Evolutionary conservation across 2,113 vertebrate species (phyloP).

Genomic region (Embiotoca jacksoni): DNA sequence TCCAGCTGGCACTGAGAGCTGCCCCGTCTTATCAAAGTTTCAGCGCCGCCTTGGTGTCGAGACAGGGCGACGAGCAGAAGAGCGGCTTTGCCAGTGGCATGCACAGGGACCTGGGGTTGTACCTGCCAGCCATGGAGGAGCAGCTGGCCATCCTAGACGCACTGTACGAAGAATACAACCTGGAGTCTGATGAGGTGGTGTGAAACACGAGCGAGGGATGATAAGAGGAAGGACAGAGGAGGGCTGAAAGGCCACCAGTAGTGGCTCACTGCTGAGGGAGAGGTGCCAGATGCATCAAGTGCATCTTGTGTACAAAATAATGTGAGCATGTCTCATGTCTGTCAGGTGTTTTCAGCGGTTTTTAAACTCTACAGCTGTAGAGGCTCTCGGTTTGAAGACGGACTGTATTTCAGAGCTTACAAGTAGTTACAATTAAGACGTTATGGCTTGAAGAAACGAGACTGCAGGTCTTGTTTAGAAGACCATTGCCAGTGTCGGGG

Average conservation of each 20-base stretch:
- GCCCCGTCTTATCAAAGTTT: slow-evolving; percentile 94
- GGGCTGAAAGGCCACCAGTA: not conserved
- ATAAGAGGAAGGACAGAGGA: not conserved
- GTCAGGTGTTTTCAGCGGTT: slow-evolving; percentile 36
- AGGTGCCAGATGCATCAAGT: slow-evolving; percentile 21
- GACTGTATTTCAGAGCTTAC: slow-evolving; percentile 34
- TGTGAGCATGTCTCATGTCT: slow-evolving; percentile 34
- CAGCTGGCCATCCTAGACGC: slow-evolving; percentile 93
- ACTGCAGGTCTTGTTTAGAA: slow-evolving; percentile 54
- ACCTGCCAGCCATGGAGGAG: slow-evolving; percentile 95
- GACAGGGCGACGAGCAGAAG: slow-evolving; percentile 89
- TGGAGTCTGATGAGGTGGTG: slow-evolving; percentile 97
- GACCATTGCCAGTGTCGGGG: slow-evolving; percentile 1
- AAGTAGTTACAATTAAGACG: slow-evolving; percentile 20
- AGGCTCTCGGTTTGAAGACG: slow-evolving; percentile 37
- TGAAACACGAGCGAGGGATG: slow-evolving; percentile 74
- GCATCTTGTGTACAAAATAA: slow-evolving; percentile 45
- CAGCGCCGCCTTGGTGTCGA: slow-evolving; percentile 89
- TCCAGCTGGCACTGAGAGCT: slow-evolving; percentile 93
- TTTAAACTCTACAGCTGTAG: slow-evolving; percentile 20
- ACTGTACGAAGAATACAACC: slow-evolving; percentile 93
- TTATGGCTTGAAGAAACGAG: slow-evolving; percentile 20
- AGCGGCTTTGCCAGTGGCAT: slow-evolving; percentile 87
- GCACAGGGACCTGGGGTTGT: slow-evolving; percentile 92
- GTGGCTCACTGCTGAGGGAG: slow-evolving; percentile 16